A percentile compares a stretch with the other conserved stretches of the same genome.
phyloP scores from a whole-genome alignment of 2,888 invertebrate species.

The Apotomis turbidana region DNA sequence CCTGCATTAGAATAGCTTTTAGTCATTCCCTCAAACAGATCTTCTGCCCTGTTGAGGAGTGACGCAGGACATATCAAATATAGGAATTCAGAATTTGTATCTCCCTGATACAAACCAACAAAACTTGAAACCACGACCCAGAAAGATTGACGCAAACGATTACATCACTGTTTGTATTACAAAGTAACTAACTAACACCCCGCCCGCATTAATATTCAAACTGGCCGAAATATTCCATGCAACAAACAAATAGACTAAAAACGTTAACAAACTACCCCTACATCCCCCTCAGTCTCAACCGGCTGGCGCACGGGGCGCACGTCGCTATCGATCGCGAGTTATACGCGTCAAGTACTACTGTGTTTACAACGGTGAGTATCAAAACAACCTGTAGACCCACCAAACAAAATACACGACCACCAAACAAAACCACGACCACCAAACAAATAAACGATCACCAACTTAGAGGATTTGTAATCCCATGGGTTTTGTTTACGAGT shows the following conservation, averaged over 20 bases:
- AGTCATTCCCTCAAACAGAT: too few relatives aligned
- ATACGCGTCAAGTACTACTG: constrained; percentile 46
- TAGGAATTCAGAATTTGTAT: too few relatives aligned
- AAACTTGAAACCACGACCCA: too few relatives aligned
- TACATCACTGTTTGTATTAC: too few relatives aligned
- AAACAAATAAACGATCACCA: background rate
- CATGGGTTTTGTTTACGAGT: constrained; percentile 3
- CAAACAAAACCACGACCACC: background rate
- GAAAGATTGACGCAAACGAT: too few relatives aligned
- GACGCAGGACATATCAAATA: too few relatives aligned
- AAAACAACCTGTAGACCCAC: constrained; percentile 22
- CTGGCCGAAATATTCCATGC: background rate
- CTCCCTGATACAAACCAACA: too few relatives aligned
- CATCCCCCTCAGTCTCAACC: constrained; percentile 46
- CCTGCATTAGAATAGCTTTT: too few relatives aligned
- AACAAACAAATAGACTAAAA: constrained; percentile 1
- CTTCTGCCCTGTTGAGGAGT: too few relatives aligned
- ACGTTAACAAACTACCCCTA: constrained; percentile 22
- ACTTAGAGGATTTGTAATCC: constrained; percentile 12
- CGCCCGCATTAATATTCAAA: background rate
- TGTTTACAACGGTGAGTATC: constrained; percentile 31
- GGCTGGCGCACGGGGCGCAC: constrained; percentile 64
- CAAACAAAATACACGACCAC: too few relatives aligned
- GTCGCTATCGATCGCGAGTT: constrained; percentile 62
- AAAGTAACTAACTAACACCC: too few relatives aligned